Base-by-base conservation (phyloP, 1,140 invertebrate species). In the Musca vetustissima region DNA sequence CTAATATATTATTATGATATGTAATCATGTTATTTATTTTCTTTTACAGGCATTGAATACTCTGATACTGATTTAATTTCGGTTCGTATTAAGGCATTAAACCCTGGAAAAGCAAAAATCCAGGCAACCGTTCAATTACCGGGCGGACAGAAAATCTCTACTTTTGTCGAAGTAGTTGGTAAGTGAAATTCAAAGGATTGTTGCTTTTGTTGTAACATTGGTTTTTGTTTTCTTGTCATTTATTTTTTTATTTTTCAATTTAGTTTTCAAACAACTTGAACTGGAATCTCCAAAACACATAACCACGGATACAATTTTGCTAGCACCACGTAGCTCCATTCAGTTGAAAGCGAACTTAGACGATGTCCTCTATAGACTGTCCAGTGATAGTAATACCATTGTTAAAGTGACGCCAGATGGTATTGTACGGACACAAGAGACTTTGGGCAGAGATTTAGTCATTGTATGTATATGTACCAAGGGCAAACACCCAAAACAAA, bases 291-390 rank as follows among this genome's bases (percentile, higher is more conserved):
- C 89, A 13, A 80, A 83, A 67, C 72, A 75, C 21, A 77, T 84
- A 21, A 74, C 71, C 59, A 83, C 81, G 48, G 81, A 83, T 68
- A 81, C 85, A n/a, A 80, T 89, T 72, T 71, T 92, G 36, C 88
- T 93, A 82, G 87, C 90, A 4, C 90, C 91, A 19, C 87, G 91
- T 76, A 91, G 90, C 28, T 83, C 86, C 13, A 82, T 91, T 43
- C 86, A 87, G 75, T 74, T 94, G 21, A 85, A 85, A 76, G 91
- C 91, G 1, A 93, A 93, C 84, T 84, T 82, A 70, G 84, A 78
- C 72, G 82, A 80, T 71, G 75, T 75, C 47, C 67, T 75, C 28
- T 82, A 83, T 72, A 82, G 84, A 68, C 81, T 76, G 59, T 76
- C 68, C 68, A 73, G 49, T 8, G 73, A 77, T 50, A 78, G 71